Conservation (phyloP, 2,888 invertebrate genomes). For the Drosophila nr. perissopoda region DNA sequence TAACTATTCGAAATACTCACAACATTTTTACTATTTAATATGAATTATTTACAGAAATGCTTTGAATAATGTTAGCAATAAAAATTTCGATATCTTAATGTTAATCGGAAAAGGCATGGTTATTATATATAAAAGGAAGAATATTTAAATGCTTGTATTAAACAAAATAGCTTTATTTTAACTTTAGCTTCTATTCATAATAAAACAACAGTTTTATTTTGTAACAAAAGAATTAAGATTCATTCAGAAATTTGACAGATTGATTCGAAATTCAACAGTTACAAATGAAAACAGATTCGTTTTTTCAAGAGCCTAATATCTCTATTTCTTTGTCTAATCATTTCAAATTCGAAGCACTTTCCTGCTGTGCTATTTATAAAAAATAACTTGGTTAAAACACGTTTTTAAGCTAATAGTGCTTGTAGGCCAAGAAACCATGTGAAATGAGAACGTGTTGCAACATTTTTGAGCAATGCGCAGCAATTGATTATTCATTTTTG, state of each 20-base stretch:
- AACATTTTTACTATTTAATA: neutral
- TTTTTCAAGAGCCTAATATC: neutral
- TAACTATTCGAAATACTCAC: neutral
- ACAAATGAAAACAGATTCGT: neutral
- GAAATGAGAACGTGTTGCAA: slow-evolving; percentile 26
- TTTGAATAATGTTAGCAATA: neutral
- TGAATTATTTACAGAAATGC: neutral
- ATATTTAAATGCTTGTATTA: neutral
- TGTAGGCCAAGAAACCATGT: slow-evolving; percentile 14
- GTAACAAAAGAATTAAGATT: neutral
- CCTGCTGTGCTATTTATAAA: slow-evolving; percentile 1
- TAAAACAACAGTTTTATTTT: neutral
- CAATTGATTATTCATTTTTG: slow-evolving; percentile 23
- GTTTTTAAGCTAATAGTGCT: slow-evolving; percentile 3
- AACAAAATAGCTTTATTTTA: neutral
- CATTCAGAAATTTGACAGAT: neutral
- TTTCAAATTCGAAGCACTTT: neutral
- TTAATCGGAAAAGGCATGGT: neutral
- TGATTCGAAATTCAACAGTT: neutral
- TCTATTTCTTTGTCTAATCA: neutral
- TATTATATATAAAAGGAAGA: neutral
- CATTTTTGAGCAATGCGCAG: slow-evolving; percentile 17
- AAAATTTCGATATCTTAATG: neutral
- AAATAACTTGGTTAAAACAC: neutral
- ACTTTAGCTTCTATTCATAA: neutral